phyloP scores from a whole-genome alignment of 2,888 invertebrate species.

The Lapara coniferarum region DNA sequence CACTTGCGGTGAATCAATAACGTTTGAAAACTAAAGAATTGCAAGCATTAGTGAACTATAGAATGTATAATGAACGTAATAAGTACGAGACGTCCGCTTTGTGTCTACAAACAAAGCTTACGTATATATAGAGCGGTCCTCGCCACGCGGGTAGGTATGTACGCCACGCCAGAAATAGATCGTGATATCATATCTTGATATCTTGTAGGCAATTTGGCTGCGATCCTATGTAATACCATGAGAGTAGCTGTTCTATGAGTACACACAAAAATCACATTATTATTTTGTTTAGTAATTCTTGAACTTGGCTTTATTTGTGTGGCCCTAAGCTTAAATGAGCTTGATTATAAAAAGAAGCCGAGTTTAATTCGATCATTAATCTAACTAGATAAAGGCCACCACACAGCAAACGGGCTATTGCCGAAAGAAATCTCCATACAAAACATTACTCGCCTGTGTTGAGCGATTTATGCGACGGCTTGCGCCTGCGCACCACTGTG shows the following conservation, averaged over 20 bases:
- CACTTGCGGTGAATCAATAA: conserved; percentile 73
- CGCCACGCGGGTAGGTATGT: conserved; percentile 55
- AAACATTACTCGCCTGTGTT: conserved; percentile 80
- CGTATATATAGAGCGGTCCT: conserved; percentile 60
- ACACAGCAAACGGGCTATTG: conserved; percentile 67
- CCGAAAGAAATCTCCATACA: conserved; percentile 84
- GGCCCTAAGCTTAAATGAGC: conserved; percentile 2
- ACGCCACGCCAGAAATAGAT: conserved; percentile 70
- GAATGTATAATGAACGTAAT: conserved; percentile 61
- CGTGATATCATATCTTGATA: conserved; percentile 68
- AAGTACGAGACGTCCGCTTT: conserved; percentile 51
- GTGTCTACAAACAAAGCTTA: conserved; percentile 57
- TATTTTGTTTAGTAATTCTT: neutral
- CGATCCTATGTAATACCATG: conserved; percentile 49
- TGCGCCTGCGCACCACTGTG: conserved; percentile 62
- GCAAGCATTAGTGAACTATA: conserved; percentile 52
- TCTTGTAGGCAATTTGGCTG: conserved; percentile 59
- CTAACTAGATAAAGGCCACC: conserved; percentile 79
- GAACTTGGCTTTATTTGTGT: neutral
- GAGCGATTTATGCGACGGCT: conserved; percentile 81
- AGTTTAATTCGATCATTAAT: conserved; percentile 77
- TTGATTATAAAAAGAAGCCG: conserved; percentile 47
- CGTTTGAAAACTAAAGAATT: conserved; percentile 55
- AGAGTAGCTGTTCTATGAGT: conserved; percentile 30
- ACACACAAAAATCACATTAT: conserved; percentile 13